Percentiles rank a stretch among this genome's conserved stretches.
These are phyloP conservation scores for Lacanobia oleracea DNA, from an alignment of 2,888 invertebrate species.

Conservation along the genomic window DNA sequence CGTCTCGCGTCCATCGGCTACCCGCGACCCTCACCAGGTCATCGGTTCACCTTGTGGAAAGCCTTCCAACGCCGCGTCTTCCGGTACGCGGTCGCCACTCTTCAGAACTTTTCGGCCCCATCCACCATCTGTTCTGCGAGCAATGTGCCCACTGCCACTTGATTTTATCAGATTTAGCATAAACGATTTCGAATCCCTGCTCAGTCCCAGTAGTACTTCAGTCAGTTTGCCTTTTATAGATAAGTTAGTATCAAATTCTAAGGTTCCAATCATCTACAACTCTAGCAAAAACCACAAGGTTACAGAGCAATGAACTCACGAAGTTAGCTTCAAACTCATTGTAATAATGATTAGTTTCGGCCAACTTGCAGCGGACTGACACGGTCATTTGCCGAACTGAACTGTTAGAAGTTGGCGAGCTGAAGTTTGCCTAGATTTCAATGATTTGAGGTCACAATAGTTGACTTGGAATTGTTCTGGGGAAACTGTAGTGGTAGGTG, in stretches of 20 bases:
- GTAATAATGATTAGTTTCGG: conserved; percentile 43
- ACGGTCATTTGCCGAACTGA: conserved; percentile 33
- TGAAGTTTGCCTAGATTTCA: conserved; percentile 35
- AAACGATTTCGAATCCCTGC: too few species aligned
- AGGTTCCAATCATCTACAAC: conserved; percentile 10
- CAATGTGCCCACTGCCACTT: too few species aligned
- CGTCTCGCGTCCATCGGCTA: too few species aligned
- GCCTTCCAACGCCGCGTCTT: too few species aligned
- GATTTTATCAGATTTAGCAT: too few species aligned
- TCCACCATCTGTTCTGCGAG: too few species aligned
- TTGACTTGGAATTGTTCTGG: conserved; percentile 15
- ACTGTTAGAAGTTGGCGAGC: conserved; percentile 23
- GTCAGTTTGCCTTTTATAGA: neutral
- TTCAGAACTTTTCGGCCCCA: too few species aligned
- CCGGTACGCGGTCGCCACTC: too few species aligned
- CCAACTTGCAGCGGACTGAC: conserved; percentile 31
- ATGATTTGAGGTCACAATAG: conserved; percentile 35
- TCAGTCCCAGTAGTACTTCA: too few species aligned
- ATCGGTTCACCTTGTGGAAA: too few species aligned
- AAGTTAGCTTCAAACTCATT: conserved; percentile 30
- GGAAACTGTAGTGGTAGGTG: neutral
- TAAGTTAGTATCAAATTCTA: neutral
- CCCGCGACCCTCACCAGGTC: too few species aligned
- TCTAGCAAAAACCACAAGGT: conserved; percentile 61
- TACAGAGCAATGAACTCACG: conserved; percentile 51